These are phyloP conservation scores for Rhea americana DNA, from an alignment of 2,113 vertebrate species.

Conservation along the genomic window DNA sequence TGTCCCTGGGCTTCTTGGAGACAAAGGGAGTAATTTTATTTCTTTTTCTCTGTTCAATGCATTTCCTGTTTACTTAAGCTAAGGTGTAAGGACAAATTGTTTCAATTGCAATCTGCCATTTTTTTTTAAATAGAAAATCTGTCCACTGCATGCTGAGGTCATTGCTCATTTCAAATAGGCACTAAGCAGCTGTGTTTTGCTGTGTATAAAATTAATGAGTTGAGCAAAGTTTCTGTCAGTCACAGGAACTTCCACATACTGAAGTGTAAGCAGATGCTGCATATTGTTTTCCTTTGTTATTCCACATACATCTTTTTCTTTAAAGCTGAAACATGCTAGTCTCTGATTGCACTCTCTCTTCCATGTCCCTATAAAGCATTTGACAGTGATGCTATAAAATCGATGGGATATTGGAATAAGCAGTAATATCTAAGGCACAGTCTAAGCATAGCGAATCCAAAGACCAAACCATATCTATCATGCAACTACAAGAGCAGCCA, in stretches of 20 bases:
- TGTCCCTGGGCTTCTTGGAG: background rate
- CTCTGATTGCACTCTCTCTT: background rate
- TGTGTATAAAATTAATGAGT: background rate
- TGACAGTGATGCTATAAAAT: background rate
- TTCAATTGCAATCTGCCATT: background rate
- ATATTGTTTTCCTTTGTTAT: background rate
- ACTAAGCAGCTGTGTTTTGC: background rate
- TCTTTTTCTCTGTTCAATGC: background rate
- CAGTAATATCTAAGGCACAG: background rate
- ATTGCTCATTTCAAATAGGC: background rate
- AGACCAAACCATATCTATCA: accelerated
- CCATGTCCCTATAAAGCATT: background rate
- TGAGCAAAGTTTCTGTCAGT: background rate
- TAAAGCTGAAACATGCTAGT: background rate
- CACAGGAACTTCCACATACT: background rate
- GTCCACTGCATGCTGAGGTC: accelerated
- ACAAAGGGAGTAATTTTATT: background rate
- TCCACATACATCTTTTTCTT: background rate
- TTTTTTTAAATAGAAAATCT: background rate
- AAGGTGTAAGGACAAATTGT: background rate
- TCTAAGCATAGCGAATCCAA: accelerated
- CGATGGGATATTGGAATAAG: background rate
- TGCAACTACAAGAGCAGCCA: background rate
- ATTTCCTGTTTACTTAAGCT: too few relatives aligned
- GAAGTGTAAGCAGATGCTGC: background rate